Conservation (phyloP, 2,888 invertebrate species). For the Ecliptopera silaceata region DNA sequence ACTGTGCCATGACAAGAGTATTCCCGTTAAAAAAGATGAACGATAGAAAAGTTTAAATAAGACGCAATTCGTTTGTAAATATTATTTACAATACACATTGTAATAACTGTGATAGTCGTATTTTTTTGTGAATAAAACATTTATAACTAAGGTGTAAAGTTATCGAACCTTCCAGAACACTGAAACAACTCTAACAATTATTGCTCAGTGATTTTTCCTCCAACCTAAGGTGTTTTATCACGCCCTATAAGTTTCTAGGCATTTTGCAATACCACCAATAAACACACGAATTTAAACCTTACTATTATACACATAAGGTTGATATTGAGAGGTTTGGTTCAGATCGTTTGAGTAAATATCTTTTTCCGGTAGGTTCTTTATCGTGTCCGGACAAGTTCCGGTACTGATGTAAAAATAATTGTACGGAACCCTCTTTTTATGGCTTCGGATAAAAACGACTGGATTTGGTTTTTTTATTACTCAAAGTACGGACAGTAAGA, state of each 20-base stretch:
- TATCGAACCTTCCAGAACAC: slow-evolving; percentile 41
- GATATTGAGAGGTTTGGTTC: background rate
- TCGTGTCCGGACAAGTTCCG: slow-evolving; percentile 59
- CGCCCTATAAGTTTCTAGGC: slow-evolving; percentile 49
- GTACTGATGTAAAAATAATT: slow-evolving; percentile 69
- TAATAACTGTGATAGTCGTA: too few species aligned
- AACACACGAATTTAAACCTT: slow-evolving; percentile 10
- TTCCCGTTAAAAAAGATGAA: too few species aligned
- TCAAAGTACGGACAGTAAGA: slow-evolving; percentile 42
- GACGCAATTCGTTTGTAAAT: too few species aligned
- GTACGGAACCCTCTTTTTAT: slow-evolving; percentile 54
- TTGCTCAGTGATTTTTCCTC: slow-evolving; percentile 66
- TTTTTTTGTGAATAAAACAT: too few species aligned
- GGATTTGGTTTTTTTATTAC: slow-evolving; percentile 48
- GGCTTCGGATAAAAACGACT: slow-evolving; percentile 48
- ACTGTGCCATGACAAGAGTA: too few species aligned
- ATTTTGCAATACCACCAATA: slow-evolving; percentile 10
- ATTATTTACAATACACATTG: too few species aligned
- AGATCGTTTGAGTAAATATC: slow-evolving; percentile 54
- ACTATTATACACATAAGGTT: slow-evolving; percentile 27
- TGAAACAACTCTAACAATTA: slow-evolving; percentile 66
- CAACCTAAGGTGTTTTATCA: slow-evolving; percentile 65
- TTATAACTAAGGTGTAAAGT: slow-evolving; percentile 19
- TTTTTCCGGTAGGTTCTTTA: slow-evolving; percentile 63
- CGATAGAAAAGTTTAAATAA: too few species aligned